Base-by-base conservation (phyloP, 2,113 vertebrate species). In the Chlamydotis undulata region DNA sequence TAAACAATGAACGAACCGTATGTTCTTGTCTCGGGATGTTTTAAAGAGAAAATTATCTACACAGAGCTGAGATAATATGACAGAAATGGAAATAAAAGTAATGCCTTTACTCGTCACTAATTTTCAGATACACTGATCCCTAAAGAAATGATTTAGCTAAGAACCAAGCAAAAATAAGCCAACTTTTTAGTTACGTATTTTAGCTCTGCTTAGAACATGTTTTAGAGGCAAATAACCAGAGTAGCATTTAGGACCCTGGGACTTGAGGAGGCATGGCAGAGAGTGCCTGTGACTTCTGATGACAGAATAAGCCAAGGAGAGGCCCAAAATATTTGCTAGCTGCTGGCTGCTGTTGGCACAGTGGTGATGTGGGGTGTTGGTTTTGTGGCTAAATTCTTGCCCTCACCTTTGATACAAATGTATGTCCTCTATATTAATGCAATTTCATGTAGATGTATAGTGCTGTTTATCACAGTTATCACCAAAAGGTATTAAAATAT, bases 1-100 rank as follows among this genome's bases (percentile, higher is more conserved):
- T 74, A 70, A 69, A 92, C 82, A 95, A 83, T 73, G 75, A 56
- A 85, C 92, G 88, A 94, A 90, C 85, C 41, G 8, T 74, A 73
- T 65, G 71, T 77, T 80, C 89, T 86, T 89, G 24, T 80, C 83
- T 91, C 26, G 24, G 39, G 18, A 57, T 92, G 24, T 92, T 93
- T 93, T 79, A 80, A 90, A 76, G 94, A 86, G 45, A 92, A 80
- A 83, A 73, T 56, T 83, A 57, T 94, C 71, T 74, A n/a, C 55
- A 89, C 26, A 37, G 59, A 69, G 43, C 43, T 96, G 83, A 79
- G 41, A 89, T 63, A 83, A 55, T 59, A 43, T 87, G 64, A 70
- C 69, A 93, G 81, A 93, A 87, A 71, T 49, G 50, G 52, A 95
- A 87, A 91, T 61, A 47, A 75, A 94, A 89, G 50, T 76, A 21